phyloP scores from a whole-genome alignment of 1,140 invertebrate genomes.

The Pseudomyrmex gracilis region DNA sequence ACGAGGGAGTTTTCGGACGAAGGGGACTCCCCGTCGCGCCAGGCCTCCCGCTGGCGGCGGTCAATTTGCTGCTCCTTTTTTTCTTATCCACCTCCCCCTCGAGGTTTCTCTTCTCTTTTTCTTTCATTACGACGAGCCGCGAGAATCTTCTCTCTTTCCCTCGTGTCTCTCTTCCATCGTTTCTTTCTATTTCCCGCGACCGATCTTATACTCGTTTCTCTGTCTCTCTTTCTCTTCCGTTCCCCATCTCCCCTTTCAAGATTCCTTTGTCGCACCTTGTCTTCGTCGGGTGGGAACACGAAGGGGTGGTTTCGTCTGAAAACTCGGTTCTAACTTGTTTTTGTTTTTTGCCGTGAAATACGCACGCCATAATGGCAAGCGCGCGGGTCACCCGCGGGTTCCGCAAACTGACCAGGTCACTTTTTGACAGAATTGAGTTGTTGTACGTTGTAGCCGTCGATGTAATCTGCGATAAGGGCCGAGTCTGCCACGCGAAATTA shows the following conservation, averaged over 20 bases:
- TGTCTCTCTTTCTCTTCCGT: too few relatives aligned
- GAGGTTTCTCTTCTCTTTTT: conserved; percentile 67
- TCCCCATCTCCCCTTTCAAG: background rate
- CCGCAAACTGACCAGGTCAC: conserved; percentile 44
- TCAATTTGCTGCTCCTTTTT: conserved; percentile 82
- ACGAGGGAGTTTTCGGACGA: conserved; percentile 77
- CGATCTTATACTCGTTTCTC: background rate
- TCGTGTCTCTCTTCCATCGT: conserved; percentile 30
- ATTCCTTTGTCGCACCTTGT: background rate
- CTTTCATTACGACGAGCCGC: conserved; percentile 71
- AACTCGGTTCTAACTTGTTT: conserved; percentile 17
- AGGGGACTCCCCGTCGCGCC: conserved; percentile 78
- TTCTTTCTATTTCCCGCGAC: conserved; percentile 40
- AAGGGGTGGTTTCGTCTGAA: too few relatives aligned
- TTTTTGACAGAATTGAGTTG: conserved; percentile 42
- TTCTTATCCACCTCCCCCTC: conserved; percentile 62
- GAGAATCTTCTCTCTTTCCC: conserved; percentile 57
- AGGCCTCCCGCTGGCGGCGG: conserved; percentile 79
- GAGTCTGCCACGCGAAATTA: conserved; percentile 20
- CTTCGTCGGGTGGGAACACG: too few relatives aligned
- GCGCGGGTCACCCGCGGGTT: background rate
- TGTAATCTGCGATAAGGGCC: conserved; percentile 41
- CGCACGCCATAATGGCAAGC: conserved; percentile 22
- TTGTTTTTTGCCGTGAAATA: background rate
- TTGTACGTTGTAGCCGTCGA: conserved; percentile 32